A percentile compares a stretch with the other conserved stretches of the same genome.
phyloP scores from a whole-genome alignment of 2,113 vertebrate species.

The Hyperoodon ampullatus region DNA sequence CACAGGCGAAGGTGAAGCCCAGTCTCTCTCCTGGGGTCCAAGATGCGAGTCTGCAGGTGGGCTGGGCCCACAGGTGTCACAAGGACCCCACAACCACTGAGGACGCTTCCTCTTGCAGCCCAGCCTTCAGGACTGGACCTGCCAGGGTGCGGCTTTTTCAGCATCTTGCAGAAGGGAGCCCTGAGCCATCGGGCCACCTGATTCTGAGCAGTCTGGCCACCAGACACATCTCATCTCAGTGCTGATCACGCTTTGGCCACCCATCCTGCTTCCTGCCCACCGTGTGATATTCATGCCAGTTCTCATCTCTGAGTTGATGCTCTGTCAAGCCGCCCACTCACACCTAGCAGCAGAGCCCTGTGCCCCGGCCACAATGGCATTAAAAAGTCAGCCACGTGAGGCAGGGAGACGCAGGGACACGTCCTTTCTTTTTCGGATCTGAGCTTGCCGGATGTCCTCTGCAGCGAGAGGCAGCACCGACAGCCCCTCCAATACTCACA shows the following conservation, averaged over 20 bases:
- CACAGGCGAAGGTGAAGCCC: neutral
- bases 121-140: neutral
- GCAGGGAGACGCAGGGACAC: neutral
- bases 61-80: neutral
- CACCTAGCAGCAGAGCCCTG: neutral
- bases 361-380: neutral
- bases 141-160: no score
- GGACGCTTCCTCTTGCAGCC: neutral
- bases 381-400: no score
- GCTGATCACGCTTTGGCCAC: neutral
- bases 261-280: neutral
- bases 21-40: neutral
- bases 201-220: neutral
- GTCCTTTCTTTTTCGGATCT: neutral
- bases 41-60: neutral
- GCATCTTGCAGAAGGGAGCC: neutral
- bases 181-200: neutral
- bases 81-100: neutral
- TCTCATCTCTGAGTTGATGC: neutral
- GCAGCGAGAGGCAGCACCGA: neutral
- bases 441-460: neutral
- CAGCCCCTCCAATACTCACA: accelerated
- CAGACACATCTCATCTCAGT: no score
- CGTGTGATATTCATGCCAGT: accelerated
- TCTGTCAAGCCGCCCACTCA: neutral